Evolutionary conservation across 2,888 invertebrate genomes (phyloP).

Genomic region (Drosophila merina): DNA sequence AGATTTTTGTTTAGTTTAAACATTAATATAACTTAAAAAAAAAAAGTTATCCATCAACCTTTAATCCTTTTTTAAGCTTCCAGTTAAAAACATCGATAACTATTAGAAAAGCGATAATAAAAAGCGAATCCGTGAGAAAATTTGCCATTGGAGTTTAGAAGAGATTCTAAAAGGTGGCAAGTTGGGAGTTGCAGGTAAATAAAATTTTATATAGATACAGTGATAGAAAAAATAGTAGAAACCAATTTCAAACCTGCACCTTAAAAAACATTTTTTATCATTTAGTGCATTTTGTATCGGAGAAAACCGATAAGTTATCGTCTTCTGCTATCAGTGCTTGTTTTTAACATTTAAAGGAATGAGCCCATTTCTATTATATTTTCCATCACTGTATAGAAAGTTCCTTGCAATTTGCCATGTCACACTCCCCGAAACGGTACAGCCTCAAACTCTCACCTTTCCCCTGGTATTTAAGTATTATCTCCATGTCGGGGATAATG

Average conservation of each 20-base stretch:
- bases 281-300: no score
- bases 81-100: neutral
- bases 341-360: no score
- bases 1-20: no score
- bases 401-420: conserved; percentile 19
- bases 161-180: neutral
- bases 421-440: conserved; percentile 10
- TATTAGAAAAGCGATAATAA: neutral
- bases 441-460: neutral
- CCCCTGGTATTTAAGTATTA: neutral
- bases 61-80: neutral
- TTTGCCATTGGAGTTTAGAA: neutral
- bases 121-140: neutral
- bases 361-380: no score
- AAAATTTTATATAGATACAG: neutral
- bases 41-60: neutral
- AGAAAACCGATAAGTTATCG: no score
- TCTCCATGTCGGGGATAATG: conserved; percentile 18
- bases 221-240: no score
- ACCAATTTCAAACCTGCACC: no score
- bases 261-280: no score
- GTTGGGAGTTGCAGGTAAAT: neutral
- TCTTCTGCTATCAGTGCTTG: no score
- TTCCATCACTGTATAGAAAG: neutral
- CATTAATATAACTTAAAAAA: no score